Conservation (phyloP, 2,113 vertebrate genomes). For the Sorex fumeus region DNA sequence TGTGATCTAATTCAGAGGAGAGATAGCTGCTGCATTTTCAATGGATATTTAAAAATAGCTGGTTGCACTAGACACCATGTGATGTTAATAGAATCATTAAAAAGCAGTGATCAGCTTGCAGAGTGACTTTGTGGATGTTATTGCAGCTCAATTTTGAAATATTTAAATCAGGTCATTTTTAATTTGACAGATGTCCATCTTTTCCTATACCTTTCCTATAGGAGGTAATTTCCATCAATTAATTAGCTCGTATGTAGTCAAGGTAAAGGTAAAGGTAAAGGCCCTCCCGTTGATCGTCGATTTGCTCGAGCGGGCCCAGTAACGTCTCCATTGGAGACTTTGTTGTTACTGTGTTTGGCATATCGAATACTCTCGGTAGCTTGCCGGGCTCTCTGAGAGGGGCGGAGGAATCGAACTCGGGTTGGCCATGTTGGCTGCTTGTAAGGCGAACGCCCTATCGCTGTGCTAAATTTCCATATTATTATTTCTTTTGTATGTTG, state of each 20-base stretch:
- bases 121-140: neutral
- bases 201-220: conserved; percentile 5
- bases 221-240: conserved; percentile 42
- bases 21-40: conserved; percentile 74
- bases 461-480: no score
- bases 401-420: no score
- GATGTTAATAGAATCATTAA: conserved; percentile 78
- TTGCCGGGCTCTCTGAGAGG: no score
- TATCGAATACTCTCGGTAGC: no score
- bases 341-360: no score
- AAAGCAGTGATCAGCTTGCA: conserved; percentile 69
- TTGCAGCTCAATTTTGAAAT: neutral
- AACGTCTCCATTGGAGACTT: no score
- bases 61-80: conserved; percentile 63
- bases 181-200: conserved; percentile 41
- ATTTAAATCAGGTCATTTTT: conserved; percentile 17
- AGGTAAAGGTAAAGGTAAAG: no score
- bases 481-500: no score
- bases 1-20: conserved; percentile 78
- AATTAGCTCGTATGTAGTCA: conserved; percentile 28
- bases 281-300: no score
- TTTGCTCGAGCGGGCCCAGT: no score
- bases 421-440: no score
- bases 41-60: conserved; percentile 80
- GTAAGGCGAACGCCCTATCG: no score